These are phyloP conservation scores for Mastomys natalensis DNA, from an alignment of 2,113 vertebrate genomes.

Conservation along the genomic window DNA sequence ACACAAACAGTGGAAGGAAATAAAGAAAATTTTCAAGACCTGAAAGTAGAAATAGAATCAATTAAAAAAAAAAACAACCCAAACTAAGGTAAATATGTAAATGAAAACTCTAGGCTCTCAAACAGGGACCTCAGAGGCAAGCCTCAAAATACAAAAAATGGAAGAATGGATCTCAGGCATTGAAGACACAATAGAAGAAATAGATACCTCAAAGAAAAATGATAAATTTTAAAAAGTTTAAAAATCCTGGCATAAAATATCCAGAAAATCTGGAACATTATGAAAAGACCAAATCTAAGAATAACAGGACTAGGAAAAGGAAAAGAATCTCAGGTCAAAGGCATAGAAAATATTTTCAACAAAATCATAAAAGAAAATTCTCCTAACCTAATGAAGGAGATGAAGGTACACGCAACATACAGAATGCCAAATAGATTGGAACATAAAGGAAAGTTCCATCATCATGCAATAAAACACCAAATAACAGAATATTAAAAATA, in stretches of 20 bases:
- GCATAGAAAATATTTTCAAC: neutral
- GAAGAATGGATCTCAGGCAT: neutral
- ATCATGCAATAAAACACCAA: neutral
- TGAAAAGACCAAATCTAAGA: neutral
- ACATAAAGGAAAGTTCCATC: neutral
- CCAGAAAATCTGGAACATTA: neutral
- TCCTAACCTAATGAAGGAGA: neutral
- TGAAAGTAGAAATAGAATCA: neutral
- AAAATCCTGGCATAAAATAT: neutral
- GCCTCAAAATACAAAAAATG: neutral
- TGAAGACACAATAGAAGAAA: neutral
- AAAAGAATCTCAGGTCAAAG: neutral
- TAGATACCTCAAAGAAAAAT: neutral
- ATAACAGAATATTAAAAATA: neutral
- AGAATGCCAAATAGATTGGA: neutral
- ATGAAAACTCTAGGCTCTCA: neutral
- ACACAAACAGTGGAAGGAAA: neutral
- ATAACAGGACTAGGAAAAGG: neutral
- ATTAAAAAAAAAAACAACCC: neutral
- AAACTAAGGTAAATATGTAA: neutral
- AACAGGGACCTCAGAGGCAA: neutral
- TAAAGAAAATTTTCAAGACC: neutral
- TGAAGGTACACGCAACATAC: neutral
- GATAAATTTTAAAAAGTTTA: neutral
- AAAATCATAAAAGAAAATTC: neutral